Base-by-base conservation (phyloP, 2,113 vertebrate species). In the Tympanuchus pallidicinctus region DNA sequence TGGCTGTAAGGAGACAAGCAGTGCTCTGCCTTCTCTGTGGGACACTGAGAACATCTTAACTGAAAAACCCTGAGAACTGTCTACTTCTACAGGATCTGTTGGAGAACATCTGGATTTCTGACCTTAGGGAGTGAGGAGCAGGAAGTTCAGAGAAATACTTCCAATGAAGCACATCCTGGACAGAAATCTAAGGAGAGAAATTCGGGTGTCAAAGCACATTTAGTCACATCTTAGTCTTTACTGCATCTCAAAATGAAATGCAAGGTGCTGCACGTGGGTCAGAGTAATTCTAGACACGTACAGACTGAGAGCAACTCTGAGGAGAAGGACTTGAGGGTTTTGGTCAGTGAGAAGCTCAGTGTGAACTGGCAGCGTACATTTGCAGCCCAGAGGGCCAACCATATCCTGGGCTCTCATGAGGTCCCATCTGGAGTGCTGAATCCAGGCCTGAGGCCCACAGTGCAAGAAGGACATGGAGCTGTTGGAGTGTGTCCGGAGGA, bases 171-270 rank as follows among this genome's bases (percentile, higher is more conserved):
- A 61, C 15, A 64, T 36, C 13, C 28, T 32, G 43, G 42, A 77
- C 88, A 54, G 52, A 54, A 54, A 54, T 81, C 19, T 64, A 27
- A 85, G 28, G 52, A 76, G 36, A 57, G 74, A 88, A 86, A 83
- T 32, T 57, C 19, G 6, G 30, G 48, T 40, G 42, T 13, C 17
- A 20, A 89, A 79, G 47, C 9, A 47, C 2, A 0, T 22, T 50
- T 80, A 7, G 19, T 86, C 20, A 30, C 9, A 52, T 60, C 32
- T 70, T 43, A 43, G 36, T 43, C 48, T 25, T 57, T 75, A 8
- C 38, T 90, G 78, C 36, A 84, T 5, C 65, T 40, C 38, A 52
- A 22, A 72, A 57, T 19, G 32, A n/a, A 59, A 59, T 20, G 32
- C 56, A 59, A 32, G 32, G 56, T 59, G 56, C 30, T 59, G 56